These are phyloP conservation scores for Tigriopus californicus DNA, from an alignment of 2,888 invertebrate species.

Conservation along the genomic window DNA sequence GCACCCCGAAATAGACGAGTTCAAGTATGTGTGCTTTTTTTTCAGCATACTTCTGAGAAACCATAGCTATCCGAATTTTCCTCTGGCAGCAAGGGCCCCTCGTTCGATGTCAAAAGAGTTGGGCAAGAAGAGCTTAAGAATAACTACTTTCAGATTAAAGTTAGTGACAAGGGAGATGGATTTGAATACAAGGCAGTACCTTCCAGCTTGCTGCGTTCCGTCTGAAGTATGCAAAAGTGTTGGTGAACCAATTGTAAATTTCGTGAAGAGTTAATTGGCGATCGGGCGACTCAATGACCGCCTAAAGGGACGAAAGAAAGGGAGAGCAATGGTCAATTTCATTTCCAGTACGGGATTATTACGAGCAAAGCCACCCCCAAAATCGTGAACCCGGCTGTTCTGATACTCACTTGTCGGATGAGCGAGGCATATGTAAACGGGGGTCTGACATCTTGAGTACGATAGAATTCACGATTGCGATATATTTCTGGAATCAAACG, in stretches of 20 bases:
- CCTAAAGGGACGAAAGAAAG: conserved; percentile 41
- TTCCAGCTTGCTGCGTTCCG: conserved; percentile 99
- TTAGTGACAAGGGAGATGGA: too few relatives aligned
- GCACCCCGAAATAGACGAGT: too few relatives aligned
- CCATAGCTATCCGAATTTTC: too few relatives aligned
- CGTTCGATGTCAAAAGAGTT: too few relatives aligned
- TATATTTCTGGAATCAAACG: conserved; percentile 41
- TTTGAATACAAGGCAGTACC: conserved; percentile 36
- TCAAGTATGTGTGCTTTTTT: too few relatives aligned
- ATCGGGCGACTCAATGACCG: conserved; percentile 95
- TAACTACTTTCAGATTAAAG: too few relatives aligned
- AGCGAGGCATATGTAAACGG: conserved; percentile 98
- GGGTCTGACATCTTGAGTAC: conserved; percentile 88
- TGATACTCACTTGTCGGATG: conserved; percentile 64
- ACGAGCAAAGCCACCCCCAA: too few relatives aligned
- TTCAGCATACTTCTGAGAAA: too few relatives aligned
- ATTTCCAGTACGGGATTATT: conserved; percentile 17
- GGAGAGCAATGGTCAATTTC: conserved; percentile 34
- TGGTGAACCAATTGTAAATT: conserved; percentile 99
- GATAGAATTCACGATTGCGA: conserved; percentile 95
- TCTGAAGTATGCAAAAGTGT: conserved; percentile 97
- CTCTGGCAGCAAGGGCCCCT: too few relatives aligned
- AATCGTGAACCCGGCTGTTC: neutral
- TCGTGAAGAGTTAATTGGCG: conserved; percentile 94
- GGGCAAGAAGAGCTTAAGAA: too few relatives aligned